Evolutionary conservation across 2,888 invertebrate species (phyloP).

Genomic region (Dione vanillae): DNA sequence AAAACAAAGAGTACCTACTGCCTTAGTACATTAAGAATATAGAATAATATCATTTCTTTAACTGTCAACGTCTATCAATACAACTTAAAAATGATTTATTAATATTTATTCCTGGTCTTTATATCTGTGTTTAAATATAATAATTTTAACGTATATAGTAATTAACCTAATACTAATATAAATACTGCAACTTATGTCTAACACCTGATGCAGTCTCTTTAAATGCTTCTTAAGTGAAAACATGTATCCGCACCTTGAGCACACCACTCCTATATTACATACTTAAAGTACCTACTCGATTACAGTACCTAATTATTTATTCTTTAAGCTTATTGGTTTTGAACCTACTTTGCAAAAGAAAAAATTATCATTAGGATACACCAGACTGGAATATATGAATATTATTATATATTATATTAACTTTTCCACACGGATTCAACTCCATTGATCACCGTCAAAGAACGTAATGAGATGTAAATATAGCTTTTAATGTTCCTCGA

Average conservation of each 20-base stretch:
- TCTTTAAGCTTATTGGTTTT: neutral
- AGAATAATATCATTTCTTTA: neutral
- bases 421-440: no score
- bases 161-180: neutral
- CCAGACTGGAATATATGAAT: no score
- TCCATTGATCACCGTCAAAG: no score
- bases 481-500: no score
- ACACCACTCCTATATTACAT: constrained; percentile 6
- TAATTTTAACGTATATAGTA: neutral
- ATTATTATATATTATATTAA: no score
- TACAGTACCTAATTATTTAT: neutral
- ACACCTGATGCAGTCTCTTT: constrained; percentile 4
- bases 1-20: no score
- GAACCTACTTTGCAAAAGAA: no score
- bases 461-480: no score
- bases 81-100: neutral
- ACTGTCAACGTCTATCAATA: neutral
- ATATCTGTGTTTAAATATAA: neutral
- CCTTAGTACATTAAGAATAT: no score
- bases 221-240: neutral
- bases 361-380: no score
- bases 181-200: neutral
- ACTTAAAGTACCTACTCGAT: neutral
- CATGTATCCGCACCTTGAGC: constrained; percentile 15
- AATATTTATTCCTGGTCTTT: no score